phyloP scores from a whole-genome alignment of 2,113 vertebrate genomes.

The Cryptotis parvus region DNA sequence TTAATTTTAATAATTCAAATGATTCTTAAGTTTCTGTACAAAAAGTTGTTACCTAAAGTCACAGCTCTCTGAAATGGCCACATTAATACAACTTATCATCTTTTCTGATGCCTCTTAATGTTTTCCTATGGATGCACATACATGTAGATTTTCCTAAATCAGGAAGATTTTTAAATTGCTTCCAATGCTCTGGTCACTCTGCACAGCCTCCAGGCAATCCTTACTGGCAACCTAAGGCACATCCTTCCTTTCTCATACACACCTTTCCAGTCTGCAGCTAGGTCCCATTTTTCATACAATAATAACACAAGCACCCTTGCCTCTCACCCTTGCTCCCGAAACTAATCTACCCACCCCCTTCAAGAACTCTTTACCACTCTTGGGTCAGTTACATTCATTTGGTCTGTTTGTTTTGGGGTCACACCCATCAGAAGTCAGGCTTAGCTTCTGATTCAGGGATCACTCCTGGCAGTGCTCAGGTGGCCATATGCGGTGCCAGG shows the following conservation, averaged over 20 bases:
- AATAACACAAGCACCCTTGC: not conserved
- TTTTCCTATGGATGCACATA: rapidly evolving
- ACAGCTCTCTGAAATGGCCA: not conserved
- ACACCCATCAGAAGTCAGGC: too few species aligned
- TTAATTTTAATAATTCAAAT: not conserved
- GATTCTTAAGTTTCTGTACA: not conserved
- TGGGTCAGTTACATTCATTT: too few species aligned
- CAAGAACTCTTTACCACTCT: too few species aligned
- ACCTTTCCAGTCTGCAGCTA: not conserved
- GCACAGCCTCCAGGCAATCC: not conserved
- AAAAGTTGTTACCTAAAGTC: not conserved
- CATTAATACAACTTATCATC: too few species aligned
- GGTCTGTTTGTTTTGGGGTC: too few species aligned
- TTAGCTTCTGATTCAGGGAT: too few species aligned
- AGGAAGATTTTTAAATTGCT: too few species aligned
- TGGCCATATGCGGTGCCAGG: too few species aligned
- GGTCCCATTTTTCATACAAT: not conserved
- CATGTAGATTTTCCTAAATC: not conserved
- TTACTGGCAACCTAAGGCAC: not conserved
- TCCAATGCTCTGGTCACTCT: not conserved
- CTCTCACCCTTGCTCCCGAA: not conserved
- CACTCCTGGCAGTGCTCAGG: too few species aligned
- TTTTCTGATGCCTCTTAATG: not conserved
- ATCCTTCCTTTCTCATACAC: not conserved
- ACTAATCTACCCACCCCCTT: not conserved